These are phyloP conservation scores for Phaedon cochleariae DNA, from an alignment of 2,888 invertebrate genomes.

Conservation along the genomic window DNA sequence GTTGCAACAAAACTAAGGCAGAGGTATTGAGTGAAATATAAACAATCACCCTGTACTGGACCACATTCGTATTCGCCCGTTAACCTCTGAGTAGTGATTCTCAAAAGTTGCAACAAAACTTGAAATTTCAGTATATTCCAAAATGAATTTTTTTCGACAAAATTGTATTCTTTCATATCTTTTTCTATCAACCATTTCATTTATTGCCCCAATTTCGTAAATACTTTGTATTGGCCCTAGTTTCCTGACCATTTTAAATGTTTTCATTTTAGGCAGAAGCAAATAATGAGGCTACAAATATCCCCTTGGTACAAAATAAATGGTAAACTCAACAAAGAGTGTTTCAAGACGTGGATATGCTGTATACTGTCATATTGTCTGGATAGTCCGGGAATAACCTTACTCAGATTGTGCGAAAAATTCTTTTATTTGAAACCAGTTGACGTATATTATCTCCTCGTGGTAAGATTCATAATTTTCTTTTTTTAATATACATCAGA, in stretches of 20 bases:
- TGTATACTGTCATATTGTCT: conserved; percentile 73
- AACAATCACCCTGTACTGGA: no score
- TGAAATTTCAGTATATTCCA: no score
- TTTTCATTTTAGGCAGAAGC: conserved; percentile 25
- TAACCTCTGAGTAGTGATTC: no score
- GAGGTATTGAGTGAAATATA: no score
- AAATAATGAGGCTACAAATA: conserved; percentile 48
- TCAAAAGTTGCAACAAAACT: no score
- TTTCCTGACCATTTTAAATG: background rate
- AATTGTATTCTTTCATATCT: no score
- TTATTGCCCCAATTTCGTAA: no score
- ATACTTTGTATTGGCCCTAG: no score
- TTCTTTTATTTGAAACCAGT: conserved; percentile 75
- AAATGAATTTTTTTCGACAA: no score
- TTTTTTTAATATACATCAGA: conserved; percentile 24
- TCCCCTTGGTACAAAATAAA: conserved; percentile 81
- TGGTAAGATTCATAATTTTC: conserved; percentile 65
- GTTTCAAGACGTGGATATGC: conserved; percentile 75
- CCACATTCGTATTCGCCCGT: no score
- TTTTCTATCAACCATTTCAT: no score
- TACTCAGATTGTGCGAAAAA: conserved; percentile 66
- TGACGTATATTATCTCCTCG: conserved; percentile 69
- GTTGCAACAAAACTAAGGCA: no score
- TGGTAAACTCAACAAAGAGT: conserved; percentile 73
- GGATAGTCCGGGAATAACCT: conserved; percentile 67